Conservation (phyloP, 2,888 invertebrate species). For the Rhagophthalmus giganteus region DNA sequence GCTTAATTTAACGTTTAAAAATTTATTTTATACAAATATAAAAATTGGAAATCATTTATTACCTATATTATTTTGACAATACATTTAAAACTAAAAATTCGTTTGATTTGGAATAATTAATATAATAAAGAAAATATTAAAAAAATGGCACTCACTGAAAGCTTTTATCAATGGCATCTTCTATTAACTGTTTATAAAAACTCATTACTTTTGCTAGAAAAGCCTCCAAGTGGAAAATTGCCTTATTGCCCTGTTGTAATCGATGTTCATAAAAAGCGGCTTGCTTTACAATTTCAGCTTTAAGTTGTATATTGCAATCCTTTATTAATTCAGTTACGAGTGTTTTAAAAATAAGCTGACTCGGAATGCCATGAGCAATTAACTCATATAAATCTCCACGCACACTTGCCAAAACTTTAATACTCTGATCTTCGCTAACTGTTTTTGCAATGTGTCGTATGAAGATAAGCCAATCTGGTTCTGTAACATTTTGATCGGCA, state of each 20-base stretch:
- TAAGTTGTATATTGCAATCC: constrained; percentile 89
- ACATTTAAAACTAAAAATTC: neutral
- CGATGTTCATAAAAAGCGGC: constrained; percentile 93
- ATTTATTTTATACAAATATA: no score
- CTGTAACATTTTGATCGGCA: constrained; percentile 75
- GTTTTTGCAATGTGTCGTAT: constrained; percentile 83
- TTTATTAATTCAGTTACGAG: constrained; percentile 80
- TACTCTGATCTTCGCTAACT: constrained; percentile 85
- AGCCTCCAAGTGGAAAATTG: constrained; percentile 95
- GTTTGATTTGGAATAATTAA: neutral
- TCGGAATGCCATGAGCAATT: constrained; percentile 90
- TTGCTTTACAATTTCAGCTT: constrained; percentile 78
- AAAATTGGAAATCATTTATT: neutral
- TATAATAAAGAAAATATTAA: neutral
- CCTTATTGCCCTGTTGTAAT: constrained; percentile 88
- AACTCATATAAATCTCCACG: constrained; percentile 90
- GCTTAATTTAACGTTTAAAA: no score
- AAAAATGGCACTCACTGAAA: constrained; percentile 48
- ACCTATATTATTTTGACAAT: neutral
- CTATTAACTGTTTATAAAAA: constrained; percentile 86
- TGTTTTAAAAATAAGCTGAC: constrained; percentile 88
- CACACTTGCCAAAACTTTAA: constrained; percentile 80
- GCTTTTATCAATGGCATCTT: constrained; percentile 66
- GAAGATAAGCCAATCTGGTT: constrained; percentile 92
- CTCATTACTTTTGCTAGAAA: constrained; percentile 97